Percentiles rank a stretch among this genome's conserved stretches.
Evolutionary conservation across 2,888 invertebrate genomes (phyloP).

Genomic region (Sinohyriopsis cumingii): DNA sequence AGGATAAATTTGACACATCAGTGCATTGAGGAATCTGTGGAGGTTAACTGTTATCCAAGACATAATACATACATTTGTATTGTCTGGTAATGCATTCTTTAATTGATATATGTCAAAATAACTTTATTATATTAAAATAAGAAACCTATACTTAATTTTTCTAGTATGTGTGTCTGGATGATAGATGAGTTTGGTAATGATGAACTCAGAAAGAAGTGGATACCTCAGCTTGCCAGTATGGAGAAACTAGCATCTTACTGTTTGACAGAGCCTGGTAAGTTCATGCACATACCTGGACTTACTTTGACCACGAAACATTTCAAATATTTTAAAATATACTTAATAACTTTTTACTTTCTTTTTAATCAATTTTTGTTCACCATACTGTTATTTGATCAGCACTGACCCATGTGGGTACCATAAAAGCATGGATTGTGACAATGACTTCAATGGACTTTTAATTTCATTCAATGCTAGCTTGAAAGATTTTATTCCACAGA

Average conservation of each 20-base stretch:
- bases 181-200: constrained; percentile 75
- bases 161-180: constrained; percentile 77
- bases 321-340: not conserved
- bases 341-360: not conserved
- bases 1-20: no score
- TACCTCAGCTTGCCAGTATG: constrained; percentile 74
- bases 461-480: no score
- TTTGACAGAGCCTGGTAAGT: constrained; percentile 75
- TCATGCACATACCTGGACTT: not conserved
- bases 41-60: no score
- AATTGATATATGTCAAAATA: not conserved
- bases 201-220: constrained; percentile 71
- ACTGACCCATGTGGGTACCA: no score
- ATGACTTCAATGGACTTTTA: no score
- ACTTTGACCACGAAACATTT: not conserved
- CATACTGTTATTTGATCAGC: not conserved
- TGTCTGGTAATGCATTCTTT: no score
- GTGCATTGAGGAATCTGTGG: no score
- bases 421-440: no score
- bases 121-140: not conserved
- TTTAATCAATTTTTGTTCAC: not conserved
- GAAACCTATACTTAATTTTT: constrained; percentile 16
- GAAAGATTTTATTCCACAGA: no score
- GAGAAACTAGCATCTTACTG: constrained; percentile 75
- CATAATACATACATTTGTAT: no score